These are phyloP conservation scores for Phalacrocorax pelagicus DNA, from an alignment of 2,113 vertebrate genomes.

Conservation along the genomic window DNA sequence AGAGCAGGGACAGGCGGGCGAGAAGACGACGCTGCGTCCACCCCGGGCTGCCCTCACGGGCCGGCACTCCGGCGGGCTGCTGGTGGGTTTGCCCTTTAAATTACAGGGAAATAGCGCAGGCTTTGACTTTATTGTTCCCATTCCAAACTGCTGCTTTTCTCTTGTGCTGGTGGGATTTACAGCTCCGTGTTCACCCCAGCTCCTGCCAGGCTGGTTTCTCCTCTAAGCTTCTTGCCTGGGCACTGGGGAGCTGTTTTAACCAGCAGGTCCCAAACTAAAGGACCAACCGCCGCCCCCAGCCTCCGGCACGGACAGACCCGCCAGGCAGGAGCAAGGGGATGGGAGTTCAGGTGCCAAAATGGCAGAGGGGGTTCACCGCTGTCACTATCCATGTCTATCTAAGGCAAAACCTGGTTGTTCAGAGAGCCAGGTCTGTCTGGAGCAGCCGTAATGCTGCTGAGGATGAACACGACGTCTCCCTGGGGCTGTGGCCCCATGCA, in stretches of 20 bases:
- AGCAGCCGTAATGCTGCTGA: accelerated
- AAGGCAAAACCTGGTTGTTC: background rate
- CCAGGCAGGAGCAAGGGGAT: background rate
- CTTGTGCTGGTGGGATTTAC: background rate
- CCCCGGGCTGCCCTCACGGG: accelerated
- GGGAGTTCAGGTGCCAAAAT: background rate
- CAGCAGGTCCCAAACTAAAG: background rate
- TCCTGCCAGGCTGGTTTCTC: background rate
- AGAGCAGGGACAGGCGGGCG: background rate
- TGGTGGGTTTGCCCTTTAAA: background rate
- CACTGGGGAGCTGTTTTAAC: background rate
- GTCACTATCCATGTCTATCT: background rate
- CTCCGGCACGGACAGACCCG: background rate
- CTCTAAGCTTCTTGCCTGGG: background rate
- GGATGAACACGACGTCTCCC: background rate
- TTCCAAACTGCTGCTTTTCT: background rate
- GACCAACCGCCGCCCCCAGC: background rate
- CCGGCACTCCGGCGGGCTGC: background rate
- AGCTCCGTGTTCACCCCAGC: accelerated
- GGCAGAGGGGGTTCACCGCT: background rate
- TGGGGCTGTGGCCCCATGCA: background rate
- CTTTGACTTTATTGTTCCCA: no score
- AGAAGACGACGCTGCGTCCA: accelerated
- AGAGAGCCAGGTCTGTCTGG: background rate
- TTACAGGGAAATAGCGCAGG: background rate